Evolutionary conservation across 2,888 invertebrate genomes (phyloP).

Genomic region (Elmis aenea): DNA sequence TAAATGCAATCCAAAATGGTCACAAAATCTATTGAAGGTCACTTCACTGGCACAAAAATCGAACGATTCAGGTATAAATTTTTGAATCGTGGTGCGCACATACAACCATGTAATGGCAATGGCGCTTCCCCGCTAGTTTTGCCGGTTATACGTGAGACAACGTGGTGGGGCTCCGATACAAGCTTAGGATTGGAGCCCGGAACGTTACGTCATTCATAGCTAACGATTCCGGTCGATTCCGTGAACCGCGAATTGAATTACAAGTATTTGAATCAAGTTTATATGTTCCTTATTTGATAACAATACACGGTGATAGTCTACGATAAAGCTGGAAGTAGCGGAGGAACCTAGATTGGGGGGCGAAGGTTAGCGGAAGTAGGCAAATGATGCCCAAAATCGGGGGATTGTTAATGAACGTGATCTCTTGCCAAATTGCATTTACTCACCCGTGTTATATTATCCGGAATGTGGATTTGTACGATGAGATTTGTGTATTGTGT

Average conservation of each 20-base stretch:
- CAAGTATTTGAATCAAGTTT: too few species aligned
- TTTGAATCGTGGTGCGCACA: neutral
- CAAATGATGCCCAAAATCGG: too few species aligned
- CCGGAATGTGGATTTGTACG: too few species aligned
- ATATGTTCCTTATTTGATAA: too few species aligned
- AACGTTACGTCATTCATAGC: constrained; percentile 23
- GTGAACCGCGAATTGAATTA: constrained; percentile 14
- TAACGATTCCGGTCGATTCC: constrained; percentile 24
- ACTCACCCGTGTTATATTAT: too few species aligned
- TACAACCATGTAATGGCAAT: constrained; percentile 14
- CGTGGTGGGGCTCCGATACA: constrained; percentile 21
- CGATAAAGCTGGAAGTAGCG: too few species aligned
- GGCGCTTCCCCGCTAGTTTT: constrained; percentile 26
- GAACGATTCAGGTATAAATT: constrained; percentile 1
- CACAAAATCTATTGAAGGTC: constrained; percentile 6
- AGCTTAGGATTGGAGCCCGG: constrained; percentile 20
- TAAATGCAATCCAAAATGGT: constrained; percentile 8
- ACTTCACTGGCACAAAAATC: constrained; percentile 5
- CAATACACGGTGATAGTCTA: too few species aligned
- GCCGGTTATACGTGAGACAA: constrained; percentile 27
- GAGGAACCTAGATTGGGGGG: too few species aligned
- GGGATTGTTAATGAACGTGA: too few species aligned
- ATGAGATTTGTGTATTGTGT: too few species aligned
- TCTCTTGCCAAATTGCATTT: too few species aligned
- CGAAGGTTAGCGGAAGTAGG: too few species aligned